Percentiles rank a stretch among this genome's conserved stretches.
phyloP scores from a whole-genome alignment of 2,888 invertebrate genomes.

The Euclidia mi region DNA sequence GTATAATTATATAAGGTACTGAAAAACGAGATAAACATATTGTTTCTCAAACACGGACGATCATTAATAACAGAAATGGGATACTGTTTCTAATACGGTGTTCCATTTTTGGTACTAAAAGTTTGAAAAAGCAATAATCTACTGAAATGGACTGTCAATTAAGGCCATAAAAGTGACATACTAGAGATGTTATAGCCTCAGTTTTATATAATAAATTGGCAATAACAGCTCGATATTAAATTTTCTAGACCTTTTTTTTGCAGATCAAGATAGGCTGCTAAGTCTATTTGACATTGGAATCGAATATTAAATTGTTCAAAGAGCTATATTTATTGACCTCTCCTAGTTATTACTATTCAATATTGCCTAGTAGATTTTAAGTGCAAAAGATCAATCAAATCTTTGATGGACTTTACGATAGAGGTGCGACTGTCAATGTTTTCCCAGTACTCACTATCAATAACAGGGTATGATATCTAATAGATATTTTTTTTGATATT shows the following conservation, averaged over 20 bases:
- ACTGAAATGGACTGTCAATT: conserved; percentile 3
- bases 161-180: background rate
- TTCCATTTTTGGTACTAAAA: too few relatives aligned
- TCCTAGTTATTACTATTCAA: conserved; percentile 7
- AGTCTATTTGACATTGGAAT: conserved; percentile 2
- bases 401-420: too few relatives aligned
- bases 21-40: too few relatives aligned
- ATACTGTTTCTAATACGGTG: too few relatives aligned
- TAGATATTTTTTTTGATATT: conserved; percentile 45
- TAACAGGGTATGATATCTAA: conserved; percentile 29
- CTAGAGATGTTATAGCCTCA: too few relatives aligned
- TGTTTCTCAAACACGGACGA: too few relatives aligned
- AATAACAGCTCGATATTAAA: conserved; percentile 7
- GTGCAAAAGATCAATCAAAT: conserved; percentile 17
- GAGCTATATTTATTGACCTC: conserved; percentile 13
- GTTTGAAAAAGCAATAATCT: background rate
- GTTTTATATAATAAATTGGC: conserved; percentile 1
- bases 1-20: too few relatives aligned
- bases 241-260: background rate
- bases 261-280: background rate
- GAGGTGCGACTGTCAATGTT: background rate
- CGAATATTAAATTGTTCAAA: conserved; percentile 2
- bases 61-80: too few relatives aligned
- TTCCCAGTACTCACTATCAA: background rate
- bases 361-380: conserved; percentile 3